Base-by-base conservation (phyloP, 2,113 vertebrate genomes). In the Cyphomyrus plagiostoma region DNA sequence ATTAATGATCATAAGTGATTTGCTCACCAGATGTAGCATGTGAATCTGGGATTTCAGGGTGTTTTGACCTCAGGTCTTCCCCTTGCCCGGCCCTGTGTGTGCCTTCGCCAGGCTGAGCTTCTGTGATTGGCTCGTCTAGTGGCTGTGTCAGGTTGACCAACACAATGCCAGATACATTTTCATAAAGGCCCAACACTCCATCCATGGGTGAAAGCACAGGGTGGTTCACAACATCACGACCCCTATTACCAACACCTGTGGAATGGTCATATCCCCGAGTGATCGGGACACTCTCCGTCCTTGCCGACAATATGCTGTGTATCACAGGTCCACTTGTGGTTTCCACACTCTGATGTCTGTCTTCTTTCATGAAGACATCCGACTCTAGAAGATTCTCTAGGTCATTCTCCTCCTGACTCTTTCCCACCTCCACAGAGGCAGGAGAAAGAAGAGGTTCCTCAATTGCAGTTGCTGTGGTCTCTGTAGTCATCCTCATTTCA, bases 331-430 rank as follows among this genome's bases (percentile, higher is more conserved):
- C 35, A 10, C 19, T 66, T 6, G 35, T 62, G 86, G 86, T 10
- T 19, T 88, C 8, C 35, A 58, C 35, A 13, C 21, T 91, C 0
- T 49, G 50, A 21, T 89, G 92, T 0, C 88, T 42, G 11, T 94
- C 92, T 1, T 93, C 88, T 56, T 56, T 48, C 74, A 77, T 85
- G 77, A 89, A 19, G 56, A 84, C 39, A 23, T 91, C 53, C 42
- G 15, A 70, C n/a, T 89, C 86, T 50, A 87, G 46, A 35, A 88
- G 62, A 7, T 85, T 46, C 77, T 85, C 49, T 3, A 83, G 39
- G 26, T 87, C 77, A 84, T 83, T 88, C 30, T 90, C 87, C 7
- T 56, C 52, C 15, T 86, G 46, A 52, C 5, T 13, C 11, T n/a
- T 35, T n/a, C 85, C 49, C 85, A 48, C 26, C 49, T 13, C 74